Base-by-base conservation (phyloP, 2,888 invertebrate species). In the Arctia plantaginis region DNA sequence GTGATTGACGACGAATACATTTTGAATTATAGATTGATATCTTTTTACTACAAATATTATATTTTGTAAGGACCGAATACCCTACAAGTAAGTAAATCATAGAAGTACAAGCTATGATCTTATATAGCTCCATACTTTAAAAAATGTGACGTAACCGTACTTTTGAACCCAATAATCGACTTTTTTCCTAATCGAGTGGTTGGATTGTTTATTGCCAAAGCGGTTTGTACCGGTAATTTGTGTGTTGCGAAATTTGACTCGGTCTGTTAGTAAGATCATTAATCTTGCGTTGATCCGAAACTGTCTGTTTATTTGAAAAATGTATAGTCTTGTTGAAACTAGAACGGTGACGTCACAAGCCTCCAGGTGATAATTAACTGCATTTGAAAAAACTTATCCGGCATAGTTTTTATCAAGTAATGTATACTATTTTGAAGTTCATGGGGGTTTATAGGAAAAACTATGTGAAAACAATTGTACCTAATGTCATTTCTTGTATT, bases 261-360 rank as follows among this genome's bases (percentile, higher is more conserved):
- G 85, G 88, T 90, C 91, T 88, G 91, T 92, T 92, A 89, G 87
- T 86, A 84, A 89, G 88, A 88, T 90, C 91, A 91, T 94, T 93
- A 93, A 93, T 93, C 93, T 91, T 89, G 74, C 73, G 82, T 80
- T 89, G 92, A 90, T 91, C 91, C 89, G 83, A 90, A 93, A 92
- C 91, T 93, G 92, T 93, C 92, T 83, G 85, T 90, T 91, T 90
- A 89, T 89, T 89, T 90, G 89, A 92, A 92, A 93, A 91, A 91
- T 90, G 87, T 88, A 75, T 73, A 72, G 79, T 83, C 82, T 83
- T 84, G 86, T 87, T 83, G 85, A 87, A 91, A 90, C 86, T 87
- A 81, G 88, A 83, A 78, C 82, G 73, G 69, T 89, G 89, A 90
- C 89, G 88, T 89, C 87, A 90, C 80, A 79, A 76, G 80, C 85